Conservation (phyloP, 2,113 vertebrate species). For the Nothoprocta pentlandii region DNA sequence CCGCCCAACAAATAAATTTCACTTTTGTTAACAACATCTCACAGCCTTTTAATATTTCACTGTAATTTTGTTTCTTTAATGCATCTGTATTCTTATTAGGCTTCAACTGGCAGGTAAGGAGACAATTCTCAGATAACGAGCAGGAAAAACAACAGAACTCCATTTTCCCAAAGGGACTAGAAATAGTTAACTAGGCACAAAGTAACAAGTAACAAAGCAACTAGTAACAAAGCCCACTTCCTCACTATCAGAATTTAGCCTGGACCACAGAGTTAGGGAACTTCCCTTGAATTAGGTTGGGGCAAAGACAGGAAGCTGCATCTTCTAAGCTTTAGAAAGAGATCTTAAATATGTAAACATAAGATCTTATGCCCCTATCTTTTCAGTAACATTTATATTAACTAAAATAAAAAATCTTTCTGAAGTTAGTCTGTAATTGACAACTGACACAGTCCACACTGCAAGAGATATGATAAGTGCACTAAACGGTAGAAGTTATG, state of each 20-base stretch:
- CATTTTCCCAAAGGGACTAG: constrained; percentile 11
- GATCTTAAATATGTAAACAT: constrained; percentile 68
- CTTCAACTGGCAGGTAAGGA: constrained; percentile 19
- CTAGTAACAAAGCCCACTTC: not conserved
- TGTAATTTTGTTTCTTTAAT: not conserved
- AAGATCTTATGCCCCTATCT: constrained; percentile 65
- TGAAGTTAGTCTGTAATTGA: constrained; percentile 70
- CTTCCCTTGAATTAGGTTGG: constrained; percentile 51
- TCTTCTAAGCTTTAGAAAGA: constrained; percentile 75
- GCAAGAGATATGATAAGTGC: constrained; percentile 69
- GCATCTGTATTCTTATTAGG: not conserved
- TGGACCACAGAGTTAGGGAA: constrained; percentile 9
- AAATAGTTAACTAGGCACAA: constrained; percentile 37
- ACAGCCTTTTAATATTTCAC: not conserved
- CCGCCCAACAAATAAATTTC: not conserved
- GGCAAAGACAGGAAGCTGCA: constrained; percentile 70
- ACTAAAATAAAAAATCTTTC: constrained; percentile 76
- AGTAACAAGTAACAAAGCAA: too few species aligned
- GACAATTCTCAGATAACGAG: constrained; percentile 3
- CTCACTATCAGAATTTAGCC: constrained; percentile 29
- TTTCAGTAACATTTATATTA: constrained; percentile 79
- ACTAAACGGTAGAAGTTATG: constrained; percentile 72
- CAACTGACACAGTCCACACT: constrained; percentile 70
- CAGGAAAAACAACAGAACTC: not conserved
- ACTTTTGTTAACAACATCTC: not conserved